These are phyloP conservation scores for Gambusia holbrooki DNA, from an alignment of 2,113 vertebrate genomes.

Conservation along the genomic window DNA sequence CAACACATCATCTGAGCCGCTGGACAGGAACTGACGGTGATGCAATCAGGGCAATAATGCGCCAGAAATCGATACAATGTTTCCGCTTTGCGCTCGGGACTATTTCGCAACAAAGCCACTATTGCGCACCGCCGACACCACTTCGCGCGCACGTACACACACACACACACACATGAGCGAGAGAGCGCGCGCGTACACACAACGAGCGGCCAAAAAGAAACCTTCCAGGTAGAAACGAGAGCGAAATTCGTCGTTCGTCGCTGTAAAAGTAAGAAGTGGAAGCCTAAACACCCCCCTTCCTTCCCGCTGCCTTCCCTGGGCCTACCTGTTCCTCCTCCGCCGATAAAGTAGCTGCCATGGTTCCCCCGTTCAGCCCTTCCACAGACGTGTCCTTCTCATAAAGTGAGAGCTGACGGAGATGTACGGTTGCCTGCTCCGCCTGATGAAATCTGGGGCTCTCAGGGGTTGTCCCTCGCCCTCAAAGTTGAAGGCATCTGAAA, in stretches of 20 bases:
- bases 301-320: constrained; percentile 10
- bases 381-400: constrained; percentile 46
- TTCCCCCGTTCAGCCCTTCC: constrained; percentile 36
- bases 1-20: constrained; percentile 7
- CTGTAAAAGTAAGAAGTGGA: not conserved
- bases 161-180: no score
- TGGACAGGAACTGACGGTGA: constrained; percentile 41
- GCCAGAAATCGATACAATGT: constrained; percentile 63
- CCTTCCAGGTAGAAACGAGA: constrained; percentile 41
- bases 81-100: constrained; percentile 53
- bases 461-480: constrained; percentile 38
- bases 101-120: constrained; percentile 56
- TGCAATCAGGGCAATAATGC: constrained; percentile 54
- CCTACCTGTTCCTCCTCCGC: constrained; percentile 83
- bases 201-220: not conserved
- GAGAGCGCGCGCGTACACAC: no score
- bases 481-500: constrained; percentile 50
- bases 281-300: not conserved
- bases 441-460: not conserved
- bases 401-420: constrained; percentile 41
- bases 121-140: constrained; percentile 30
- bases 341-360: constrained; percentile 80
- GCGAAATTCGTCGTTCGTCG: not conserved
- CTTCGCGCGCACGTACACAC: not conserved
- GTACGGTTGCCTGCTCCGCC: constrained; percentile 45